These are phyloP conservation scores for Chamaea fasciata DNA, from an alignment of 2,113 vertebrate species.

Conservation along the genomic window DNA sequence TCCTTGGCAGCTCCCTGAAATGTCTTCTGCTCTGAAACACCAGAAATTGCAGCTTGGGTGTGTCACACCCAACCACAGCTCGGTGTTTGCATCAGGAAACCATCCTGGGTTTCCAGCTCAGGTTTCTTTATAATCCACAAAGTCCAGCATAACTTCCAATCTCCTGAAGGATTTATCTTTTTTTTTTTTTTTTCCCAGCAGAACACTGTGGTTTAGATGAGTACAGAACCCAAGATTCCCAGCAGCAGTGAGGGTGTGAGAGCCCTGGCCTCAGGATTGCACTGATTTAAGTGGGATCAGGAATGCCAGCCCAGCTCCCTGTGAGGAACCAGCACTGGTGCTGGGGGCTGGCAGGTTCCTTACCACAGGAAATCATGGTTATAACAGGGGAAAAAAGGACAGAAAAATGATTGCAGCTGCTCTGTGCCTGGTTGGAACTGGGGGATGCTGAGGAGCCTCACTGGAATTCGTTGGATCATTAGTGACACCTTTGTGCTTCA, in stretches of 20 bases:
- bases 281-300: rapidly evolving
- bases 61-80: neutral
- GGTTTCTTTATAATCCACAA: rapidly evolving
- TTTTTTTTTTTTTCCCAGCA: neutral
- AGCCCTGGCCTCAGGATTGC: neutral
- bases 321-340: rapidly evolving
- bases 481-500: neutral
- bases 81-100: neutral
- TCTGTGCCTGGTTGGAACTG: rapidly evolving
- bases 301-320: neutral
- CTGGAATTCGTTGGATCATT: rapidly evolving
- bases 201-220: neutral
- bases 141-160: rapidly evolving
- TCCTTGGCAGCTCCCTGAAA: neutral
- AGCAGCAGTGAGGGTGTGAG: neutral
- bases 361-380: rapidly evolving
- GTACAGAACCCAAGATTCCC: neutral
- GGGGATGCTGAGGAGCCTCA: rapidly evolving
- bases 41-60: neutral
- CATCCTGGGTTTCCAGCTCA: neutral
- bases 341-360: neutral
- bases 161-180: too few relatives aligned
- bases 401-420: neutral
- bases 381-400: rapidly evolving
- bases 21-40: neutral